Base-by-base conservation (phyloP, 2,888 invertebrate genomes). In the Acanthosoma haemorrhoidale region DNA sequence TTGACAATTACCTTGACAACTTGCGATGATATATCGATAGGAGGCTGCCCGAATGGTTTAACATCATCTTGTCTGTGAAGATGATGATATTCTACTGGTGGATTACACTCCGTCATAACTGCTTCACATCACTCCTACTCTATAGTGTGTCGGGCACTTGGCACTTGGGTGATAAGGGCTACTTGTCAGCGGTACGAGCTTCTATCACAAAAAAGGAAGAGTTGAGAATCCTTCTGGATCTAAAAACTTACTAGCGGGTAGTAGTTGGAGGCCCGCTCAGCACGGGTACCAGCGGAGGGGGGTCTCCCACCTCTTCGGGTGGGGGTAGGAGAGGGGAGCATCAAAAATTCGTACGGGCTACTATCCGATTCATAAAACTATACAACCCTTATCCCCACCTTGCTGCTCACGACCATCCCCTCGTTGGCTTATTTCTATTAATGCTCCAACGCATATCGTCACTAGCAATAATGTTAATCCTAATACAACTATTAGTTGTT, bases 101-200 rank as follows among this genome's bases (percentile, higher is more conserved):
- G 79, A 38, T 87, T 87, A 78, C 87, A 87, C 80, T 87, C 87
- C 1, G 87, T 87, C 82, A 87, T 87, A 41, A 61, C 41, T 64
- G 64, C 64, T 41, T 64, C 25, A 9, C 41, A 64, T 41, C 29
- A 16, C 11, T 59, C 32, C 59, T 29, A 31, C 32, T 34, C 9
- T 32, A 59, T 5, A 32, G 32, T 29, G 32, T 15, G 18, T 34
- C 16, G 11, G 34, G 34, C 16, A 32, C 15, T 59, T 4, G 4
- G 21, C 59, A 16, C 34, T 18, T 8, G 16, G 32, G 5, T 9
- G 29, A 11, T 32, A 18, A 41, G 34, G 29, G 11, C 31, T 15
- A 13, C n/a, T 11, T 60, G 59, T 34, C 31, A 4, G 13, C 21
- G 39, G n/a, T n/a, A 8, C 2, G 31, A 21, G 39, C 18, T n/a